phyloP scores from a whole-genome alignment of 2,888 invertebrate genomes.

The Drepanosiphum platanoidis region DNA sequence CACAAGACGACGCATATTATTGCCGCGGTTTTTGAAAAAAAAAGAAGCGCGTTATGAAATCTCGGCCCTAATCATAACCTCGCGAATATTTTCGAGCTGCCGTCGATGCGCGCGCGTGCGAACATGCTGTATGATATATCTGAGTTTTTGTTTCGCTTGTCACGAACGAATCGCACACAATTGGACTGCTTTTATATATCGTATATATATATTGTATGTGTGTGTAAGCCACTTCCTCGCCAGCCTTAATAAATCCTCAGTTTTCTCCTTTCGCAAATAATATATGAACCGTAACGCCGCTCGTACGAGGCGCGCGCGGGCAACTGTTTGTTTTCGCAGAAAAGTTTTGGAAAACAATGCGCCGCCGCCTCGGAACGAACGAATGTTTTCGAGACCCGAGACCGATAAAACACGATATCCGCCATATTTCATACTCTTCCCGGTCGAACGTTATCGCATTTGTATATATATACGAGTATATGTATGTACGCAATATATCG shows the following conservation, averaged over 20 bases:
- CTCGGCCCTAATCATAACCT: too few relatives aligned
- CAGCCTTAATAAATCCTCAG: background rate
- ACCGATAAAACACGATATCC: conserved; percentile 3
- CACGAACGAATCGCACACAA: too few relatives aligned
- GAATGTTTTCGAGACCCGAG: background rate
- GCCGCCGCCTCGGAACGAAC: background rate
- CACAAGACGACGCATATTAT: too few relatives aligned
- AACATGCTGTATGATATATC: too few relatives aligned
- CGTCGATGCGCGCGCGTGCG: too few relatives aligned
- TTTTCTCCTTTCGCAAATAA: conserved; percentile 12
- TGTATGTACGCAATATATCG: background rate
- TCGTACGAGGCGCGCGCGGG: background rate
- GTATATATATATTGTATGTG: background rate
- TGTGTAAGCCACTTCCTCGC: background rate
- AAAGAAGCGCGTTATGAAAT: too few relatives aligned
- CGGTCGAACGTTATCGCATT: background rate
- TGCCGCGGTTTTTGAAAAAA: too few relatives aligned
- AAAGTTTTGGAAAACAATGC: conserved; percentile 22
- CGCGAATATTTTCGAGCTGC: too few relatives aligned
- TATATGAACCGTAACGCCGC: background rate
- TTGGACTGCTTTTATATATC: background rate
- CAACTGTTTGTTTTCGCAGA: conserved; percentile 17
- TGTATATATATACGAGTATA: background rate
- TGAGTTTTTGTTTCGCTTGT: too few relatives aligned
- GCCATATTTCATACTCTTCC: background rate